Conservation (phyloP, 2,888 invertebrate genomes). For the Beris morrisii region DNA sequence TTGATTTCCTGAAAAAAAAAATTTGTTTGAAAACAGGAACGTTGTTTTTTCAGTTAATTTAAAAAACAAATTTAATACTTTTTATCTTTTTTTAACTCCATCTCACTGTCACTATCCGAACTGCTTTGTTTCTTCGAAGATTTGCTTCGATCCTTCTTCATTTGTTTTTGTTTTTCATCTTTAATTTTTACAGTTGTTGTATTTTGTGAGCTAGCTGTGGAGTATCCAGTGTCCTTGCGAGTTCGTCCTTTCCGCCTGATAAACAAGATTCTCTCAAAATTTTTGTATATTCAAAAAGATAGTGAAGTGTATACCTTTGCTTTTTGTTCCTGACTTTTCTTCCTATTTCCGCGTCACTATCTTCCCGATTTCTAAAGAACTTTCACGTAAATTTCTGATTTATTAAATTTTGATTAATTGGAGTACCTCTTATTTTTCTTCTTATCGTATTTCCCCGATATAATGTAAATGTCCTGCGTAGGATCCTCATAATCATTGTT, state of each 20-base stretch:
- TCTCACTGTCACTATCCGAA: slow-evolving; percentile 31
- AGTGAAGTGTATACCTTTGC: slow-evolving; percentile 20
- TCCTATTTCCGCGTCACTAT: slow-evolving; percentile 33
- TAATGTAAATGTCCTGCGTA: slow-evolving; percentile 60
- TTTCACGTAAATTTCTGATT: background rate
- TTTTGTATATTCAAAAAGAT: background rate
- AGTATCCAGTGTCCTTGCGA: slow-evolving; percentile 69
- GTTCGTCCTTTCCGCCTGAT: slow-evolving; percentile 46
- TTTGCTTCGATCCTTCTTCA: slow-evolving; percentile 53
- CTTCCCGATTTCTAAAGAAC: slow-evolving; percentile 26
- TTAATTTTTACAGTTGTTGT: slow-evolving; percentile 29
- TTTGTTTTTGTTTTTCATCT: slow-evolving; percentile 44
- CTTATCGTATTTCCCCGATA: slow-evolving; percentile 54
- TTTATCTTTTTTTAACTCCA: slow-evolving; percentile 31
- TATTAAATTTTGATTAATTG: slow-evolving; percentile 41
- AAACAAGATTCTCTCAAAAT: background rate
- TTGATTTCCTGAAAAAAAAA: slow-evolving; percentile 28
- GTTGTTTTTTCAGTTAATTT: background rate
- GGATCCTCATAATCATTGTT: slow-evolving; percentile 51
- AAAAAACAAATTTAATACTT: slow-evolving; percentile 5
- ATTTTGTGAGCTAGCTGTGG: slow-evolving; percentile 67
- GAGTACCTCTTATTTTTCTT: slow-evolving; percentile 48
- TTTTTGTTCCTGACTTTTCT: slow-evolving; percentile 4
- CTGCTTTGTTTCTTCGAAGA: slow-evolving; percentile 47
- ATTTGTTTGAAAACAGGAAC: background rate